Conservation (phyloP, 2,888 invertebrate genomes). For the Drosophila helvetica region DNA sequence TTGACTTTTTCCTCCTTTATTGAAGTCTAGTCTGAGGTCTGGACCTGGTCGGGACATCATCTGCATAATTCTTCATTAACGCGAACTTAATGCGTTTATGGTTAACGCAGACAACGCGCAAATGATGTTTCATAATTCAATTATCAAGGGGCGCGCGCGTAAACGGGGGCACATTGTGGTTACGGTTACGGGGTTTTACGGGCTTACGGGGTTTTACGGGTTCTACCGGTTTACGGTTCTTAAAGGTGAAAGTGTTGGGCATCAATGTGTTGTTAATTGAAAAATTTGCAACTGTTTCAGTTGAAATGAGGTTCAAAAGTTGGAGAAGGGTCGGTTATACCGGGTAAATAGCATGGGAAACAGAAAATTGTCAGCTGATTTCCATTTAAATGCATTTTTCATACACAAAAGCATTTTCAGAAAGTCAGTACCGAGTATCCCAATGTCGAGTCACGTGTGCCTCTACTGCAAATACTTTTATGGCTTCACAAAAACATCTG, state of each 20-base stretch:
- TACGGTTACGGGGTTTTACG: conserved; percentile 3
- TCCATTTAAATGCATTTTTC: no score
- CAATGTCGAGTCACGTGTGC: background rate
- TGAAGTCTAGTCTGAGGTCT: conserved; percentile 63
- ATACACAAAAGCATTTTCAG: no score
- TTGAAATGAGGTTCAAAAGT: conserved; percentile 3
- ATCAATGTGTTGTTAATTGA: conserved; percentile 28
- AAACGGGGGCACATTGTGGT: conserved; percentile 1
- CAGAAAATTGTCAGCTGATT: no score
- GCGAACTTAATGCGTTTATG: conserved; percentile 66
- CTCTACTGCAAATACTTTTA: background rate
- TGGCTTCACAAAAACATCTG: background rate
- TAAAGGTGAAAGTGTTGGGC: conserved; percentile 32
- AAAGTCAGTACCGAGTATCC: background rate
- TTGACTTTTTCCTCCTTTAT: conserved; percentile 25
- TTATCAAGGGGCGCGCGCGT: conserved; percentile 48
- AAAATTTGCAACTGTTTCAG: conserved; percentile 34
- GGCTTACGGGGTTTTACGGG: conserved; percentile 14
- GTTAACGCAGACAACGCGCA: conserved; percentile 48
- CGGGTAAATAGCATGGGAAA: no score
- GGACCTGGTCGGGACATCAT: conserved; percentile 32
- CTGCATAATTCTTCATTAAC: conserved; percentile 76
- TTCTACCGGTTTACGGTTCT: conserved; percentile 18
- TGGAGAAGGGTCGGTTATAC: background rate
- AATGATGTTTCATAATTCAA: conserved; percentile 75